Percentiles rank a stretch among this genome's conserved stretches.
Conservation (phyloP, 2,888 invertebrate genomes). For the Pseudococcus viburni region DNA sequence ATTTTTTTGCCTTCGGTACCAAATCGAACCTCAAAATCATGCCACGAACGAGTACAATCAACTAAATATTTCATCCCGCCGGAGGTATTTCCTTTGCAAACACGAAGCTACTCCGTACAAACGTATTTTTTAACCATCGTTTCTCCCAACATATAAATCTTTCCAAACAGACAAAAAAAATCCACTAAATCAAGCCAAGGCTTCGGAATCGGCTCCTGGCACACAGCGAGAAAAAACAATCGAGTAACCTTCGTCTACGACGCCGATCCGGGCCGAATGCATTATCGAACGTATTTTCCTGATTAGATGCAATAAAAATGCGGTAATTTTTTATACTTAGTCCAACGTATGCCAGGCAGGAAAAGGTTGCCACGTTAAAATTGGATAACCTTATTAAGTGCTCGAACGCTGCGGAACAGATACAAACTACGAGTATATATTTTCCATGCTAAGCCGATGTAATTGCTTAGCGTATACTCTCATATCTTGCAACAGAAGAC, state of each 20-base stretch:
- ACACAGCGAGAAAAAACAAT: background rate
- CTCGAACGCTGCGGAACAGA: conserved; percentile 27
- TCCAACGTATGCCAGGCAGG: conserved; percentile 16
- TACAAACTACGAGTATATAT: conserved; percentile 35
- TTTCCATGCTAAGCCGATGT: conserved; percentile 35
- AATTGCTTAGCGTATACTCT: conserved; percentile 23
- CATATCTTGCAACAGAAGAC: conserved; percentile 21
- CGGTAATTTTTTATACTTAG: conserved; percentile 31
- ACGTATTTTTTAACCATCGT: background rate
- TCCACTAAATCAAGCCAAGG: conserved; percentile 9
- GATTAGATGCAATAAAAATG: conserved; percentile 35
- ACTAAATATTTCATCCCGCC: background rate
- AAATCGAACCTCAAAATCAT: background rate
- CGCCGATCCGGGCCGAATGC: background rate
- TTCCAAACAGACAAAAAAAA: background rate
- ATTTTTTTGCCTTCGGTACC: background rate
- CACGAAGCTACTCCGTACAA: background rate
- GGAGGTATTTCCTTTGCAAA: conserved; percentile 6
- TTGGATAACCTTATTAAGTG: conserved; percentile 35
- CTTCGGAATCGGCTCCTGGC: conserved; percentile 3
- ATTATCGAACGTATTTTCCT: conserved; percentile 20
- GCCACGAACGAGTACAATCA: background rate
- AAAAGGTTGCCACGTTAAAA: conserved; percentile 27
- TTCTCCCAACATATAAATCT: background rate
- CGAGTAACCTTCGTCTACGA: conserved; percentile 8